Conservation (phyloP, 2,797 vertebrate species). For the Fistularia commersonii region DNA sequence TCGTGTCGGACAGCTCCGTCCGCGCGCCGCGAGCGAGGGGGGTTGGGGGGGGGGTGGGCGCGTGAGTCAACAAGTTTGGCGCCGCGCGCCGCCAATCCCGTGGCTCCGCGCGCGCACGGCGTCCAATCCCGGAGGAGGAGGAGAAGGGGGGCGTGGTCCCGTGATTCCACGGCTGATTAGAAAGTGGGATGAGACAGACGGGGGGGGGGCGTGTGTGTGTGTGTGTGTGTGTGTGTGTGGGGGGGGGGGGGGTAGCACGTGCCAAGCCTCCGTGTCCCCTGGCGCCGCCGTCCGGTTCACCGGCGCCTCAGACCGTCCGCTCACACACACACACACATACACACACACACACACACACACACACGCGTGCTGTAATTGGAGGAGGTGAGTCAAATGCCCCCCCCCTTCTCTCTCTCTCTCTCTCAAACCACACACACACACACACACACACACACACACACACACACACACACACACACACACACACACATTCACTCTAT, state of each 20-base stretch:
- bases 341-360: constrained; percentile 5
- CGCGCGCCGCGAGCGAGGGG: constrained; percentile 38
- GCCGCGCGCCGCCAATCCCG: constrained; percentile 71
- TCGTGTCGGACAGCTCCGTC: constrained; percentile 63
- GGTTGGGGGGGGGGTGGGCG: constrained; percentile 44
- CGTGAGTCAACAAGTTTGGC: constrained; percentile 74
- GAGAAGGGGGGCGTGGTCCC: constrained; percentile 47
- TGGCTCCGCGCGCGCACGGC: constrained; percentile 54
- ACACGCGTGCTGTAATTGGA: constrained; percentile 33
- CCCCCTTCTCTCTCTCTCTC: no score
- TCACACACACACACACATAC: no score
- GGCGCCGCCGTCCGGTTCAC: constrained; percentile 56
- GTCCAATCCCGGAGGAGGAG: constrained; percentile 67
- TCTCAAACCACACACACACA: no score
- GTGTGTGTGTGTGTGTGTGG: no score
- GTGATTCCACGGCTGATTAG: constrained; percentile 64
- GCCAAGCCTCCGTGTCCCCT: constrained; percentile 52
- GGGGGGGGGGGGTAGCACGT: constrained; percentile 52
- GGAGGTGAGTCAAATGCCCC: constrained; percentile 41
- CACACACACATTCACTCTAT: no score
- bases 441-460: no score
- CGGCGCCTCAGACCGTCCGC: constrained; percentile 36
- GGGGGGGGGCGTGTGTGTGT: constrained; percentile 2
- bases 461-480: no score
- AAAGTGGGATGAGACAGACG: constrained; percentile 45